Conservation (phyloP, 2,888 invertebrate genomes). For the Phrixothrix hirtus region DNA sequence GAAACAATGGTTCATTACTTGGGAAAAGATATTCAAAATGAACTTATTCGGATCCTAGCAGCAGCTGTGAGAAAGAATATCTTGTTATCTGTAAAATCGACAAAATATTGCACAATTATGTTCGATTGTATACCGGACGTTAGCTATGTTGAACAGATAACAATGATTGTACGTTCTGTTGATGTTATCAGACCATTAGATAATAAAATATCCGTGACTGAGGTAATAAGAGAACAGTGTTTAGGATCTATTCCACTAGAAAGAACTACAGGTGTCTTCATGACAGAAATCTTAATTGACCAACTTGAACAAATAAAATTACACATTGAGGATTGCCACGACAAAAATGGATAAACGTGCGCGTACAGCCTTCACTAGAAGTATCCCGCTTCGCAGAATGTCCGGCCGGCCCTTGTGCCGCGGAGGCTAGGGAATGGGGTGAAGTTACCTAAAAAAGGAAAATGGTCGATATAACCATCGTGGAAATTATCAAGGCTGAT, state of each 20-base stretch:
- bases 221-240: slow-evolving; percentile 1
- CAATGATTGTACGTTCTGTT: slow-evolving; percentile 3
- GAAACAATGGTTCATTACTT: too few relatives aligned
- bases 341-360: too few relatives aligned
- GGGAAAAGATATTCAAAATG: too few relatives aligned
- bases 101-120: too few relatives aligned
- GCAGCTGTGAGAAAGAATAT: slow-evolving; percentile 9
- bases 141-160: slow-evolving; percentile 6
- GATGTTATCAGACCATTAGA: neutral
- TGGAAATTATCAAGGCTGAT: too few relatives aligned
- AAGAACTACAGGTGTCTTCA: neutral
- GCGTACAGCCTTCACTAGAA: too few relatives aligned
- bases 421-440: too few relatives aligned
- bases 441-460: too few relatives aligned
- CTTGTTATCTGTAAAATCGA: neutral
- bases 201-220: slow-evolving; percentile 3
- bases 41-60: slow-evolving; percentile 12
- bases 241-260: neutral
- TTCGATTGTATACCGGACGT: too few relatives aligned
- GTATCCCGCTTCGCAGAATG: too few relatives aligned
- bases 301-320: neutral
- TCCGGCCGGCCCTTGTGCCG: too few relatives aligned
- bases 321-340: neutral
- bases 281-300: neutral
- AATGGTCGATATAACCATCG: too few relatives aligned